Conservation (phyloP, 2,113 vertebrate genomes). For the Pristiophorus japonicus region DNA sequence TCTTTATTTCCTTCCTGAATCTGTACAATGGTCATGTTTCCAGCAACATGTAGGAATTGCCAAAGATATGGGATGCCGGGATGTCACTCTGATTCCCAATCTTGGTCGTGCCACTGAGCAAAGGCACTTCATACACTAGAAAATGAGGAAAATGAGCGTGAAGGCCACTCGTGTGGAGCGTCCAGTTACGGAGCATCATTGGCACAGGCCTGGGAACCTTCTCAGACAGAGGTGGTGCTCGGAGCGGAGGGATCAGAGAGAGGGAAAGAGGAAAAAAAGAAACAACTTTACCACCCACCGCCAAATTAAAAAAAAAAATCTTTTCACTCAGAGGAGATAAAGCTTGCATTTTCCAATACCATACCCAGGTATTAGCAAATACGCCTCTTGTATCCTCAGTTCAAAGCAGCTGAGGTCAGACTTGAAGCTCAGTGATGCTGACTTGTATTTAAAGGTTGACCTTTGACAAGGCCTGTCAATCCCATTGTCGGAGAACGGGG, state of each 20-base stretch:
- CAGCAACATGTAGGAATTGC: neutral
- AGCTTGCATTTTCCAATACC: neutral
- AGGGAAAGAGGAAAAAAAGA: neutral
- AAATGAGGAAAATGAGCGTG: neutral
- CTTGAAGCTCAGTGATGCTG: neutral
- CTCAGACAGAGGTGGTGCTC: neutral
- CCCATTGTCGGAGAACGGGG: slow-evolving; percentile 64
- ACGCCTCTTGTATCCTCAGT: neutral
- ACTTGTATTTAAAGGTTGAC: slow-evolving; percentile 78
- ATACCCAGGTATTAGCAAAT: neutral
- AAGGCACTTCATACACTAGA: neutral
- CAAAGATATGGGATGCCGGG: neutral
- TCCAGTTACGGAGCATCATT: neutral
- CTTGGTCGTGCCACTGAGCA: neutral
- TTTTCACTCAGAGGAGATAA: neutral
- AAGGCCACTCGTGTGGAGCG: too few relatives aligned
- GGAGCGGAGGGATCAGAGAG: neutral
- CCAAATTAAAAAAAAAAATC: neutral
- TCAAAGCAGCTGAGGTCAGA: neutral
- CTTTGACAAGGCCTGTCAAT: slow-evolving; percentile 68
- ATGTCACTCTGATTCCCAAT: neutral
- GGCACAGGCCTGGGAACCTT: neutral
- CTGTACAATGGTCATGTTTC: neutral
- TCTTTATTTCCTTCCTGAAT: neutral
- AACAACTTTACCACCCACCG: neutral